Percentiles rank a stretch among this genome's conserved stretches.
Conservation (phyloP, 1,140 invertebrate species). For the roundworm (Caenorhabditis elegans) region DNA sequence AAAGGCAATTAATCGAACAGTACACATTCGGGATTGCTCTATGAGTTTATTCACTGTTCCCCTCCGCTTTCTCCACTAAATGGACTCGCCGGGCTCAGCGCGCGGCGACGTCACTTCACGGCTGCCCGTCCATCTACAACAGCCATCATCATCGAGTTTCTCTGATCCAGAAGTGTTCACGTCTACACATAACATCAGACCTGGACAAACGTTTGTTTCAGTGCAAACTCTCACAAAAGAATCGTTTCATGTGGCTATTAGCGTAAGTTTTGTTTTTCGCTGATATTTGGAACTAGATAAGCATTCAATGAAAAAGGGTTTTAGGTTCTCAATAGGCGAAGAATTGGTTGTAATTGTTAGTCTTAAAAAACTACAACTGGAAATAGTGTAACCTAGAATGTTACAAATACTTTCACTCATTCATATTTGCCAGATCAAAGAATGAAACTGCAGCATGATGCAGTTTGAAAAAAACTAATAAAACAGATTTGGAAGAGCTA, state of each 20-base stretch:
- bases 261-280: conserved; percentile 67
- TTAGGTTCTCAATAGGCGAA: too few relatives aligned
- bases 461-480: neutral
- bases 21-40: neutral
- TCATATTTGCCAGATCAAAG: neutral
- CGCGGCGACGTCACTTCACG: conserved; percentile 32
- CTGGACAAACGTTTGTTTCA: conserved; percentile 38
- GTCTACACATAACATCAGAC: conserved; percentile 17
- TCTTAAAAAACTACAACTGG: neutral
- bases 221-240: conserved; percentile 72
- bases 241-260: conserved; percentile 73
- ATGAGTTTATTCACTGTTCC: conserved; percentile 25
- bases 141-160: conserved; percentile 38
- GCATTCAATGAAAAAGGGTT: conserved; percentile 3
- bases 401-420: conserved; percentile 52
- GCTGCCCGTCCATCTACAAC: conserved; percentile 40
- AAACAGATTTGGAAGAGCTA: neutral
- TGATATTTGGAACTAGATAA: too few relatives aligned
- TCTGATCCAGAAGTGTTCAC: conserved; percentile 26
- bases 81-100: conserved; percentile 44
- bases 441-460: too few relatives aligned
- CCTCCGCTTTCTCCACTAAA: conserved; percentile 24
- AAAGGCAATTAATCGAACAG: neutral
- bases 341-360: conserved; percentile 6
- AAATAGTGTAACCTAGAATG: neutral